These are phyloP conservation scores for Phasianus colchicus DNA, from an alignment of 2,113 vertebrate species.

Conservation along the genomic window DNA sequence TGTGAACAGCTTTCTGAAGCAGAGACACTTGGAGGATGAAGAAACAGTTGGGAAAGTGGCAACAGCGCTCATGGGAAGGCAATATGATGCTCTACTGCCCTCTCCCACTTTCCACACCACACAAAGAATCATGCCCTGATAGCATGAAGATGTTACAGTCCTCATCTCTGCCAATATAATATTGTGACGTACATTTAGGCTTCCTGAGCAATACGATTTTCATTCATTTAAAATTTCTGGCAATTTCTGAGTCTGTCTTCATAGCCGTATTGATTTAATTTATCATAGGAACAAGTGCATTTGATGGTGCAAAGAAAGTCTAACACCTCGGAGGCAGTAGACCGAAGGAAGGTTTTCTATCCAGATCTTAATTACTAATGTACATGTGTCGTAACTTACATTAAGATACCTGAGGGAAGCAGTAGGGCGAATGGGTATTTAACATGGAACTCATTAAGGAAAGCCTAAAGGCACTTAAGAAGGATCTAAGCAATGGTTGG, in stretches of 20 bases:
- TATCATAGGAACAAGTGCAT: not conserved
- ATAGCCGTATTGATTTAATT: not conserved
- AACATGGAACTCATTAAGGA: not conserved
- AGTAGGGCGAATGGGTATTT: not conserved
- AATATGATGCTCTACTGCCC: not conserved
- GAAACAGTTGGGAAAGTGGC: not conserved
- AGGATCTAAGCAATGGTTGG: not conserved
- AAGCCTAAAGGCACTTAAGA: not conserved
- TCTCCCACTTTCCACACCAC: not conserved
- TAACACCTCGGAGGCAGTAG: not conserved
- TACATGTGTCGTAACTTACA: not conserved
- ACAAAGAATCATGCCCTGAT: rapidly evolving
- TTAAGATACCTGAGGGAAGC: not conserved
- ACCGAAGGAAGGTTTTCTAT: not conserved
- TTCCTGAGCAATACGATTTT: not conserved
- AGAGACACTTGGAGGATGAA: not conserved
- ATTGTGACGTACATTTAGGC: not conserved
- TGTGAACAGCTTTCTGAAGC: not conserved
- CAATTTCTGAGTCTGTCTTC: not conserved
- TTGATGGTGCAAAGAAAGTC: not conserved
- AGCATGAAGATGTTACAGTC: not conserved
- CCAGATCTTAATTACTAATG: not conserved
- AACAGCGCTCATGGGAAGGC: not conserved
- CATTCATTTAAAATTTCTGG: not conserved
- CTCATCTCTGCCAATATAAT: not conserved